Base-by-base conservation (phyloP, 2,797 vertebrate species). In the Brotula barbata region DNA sequence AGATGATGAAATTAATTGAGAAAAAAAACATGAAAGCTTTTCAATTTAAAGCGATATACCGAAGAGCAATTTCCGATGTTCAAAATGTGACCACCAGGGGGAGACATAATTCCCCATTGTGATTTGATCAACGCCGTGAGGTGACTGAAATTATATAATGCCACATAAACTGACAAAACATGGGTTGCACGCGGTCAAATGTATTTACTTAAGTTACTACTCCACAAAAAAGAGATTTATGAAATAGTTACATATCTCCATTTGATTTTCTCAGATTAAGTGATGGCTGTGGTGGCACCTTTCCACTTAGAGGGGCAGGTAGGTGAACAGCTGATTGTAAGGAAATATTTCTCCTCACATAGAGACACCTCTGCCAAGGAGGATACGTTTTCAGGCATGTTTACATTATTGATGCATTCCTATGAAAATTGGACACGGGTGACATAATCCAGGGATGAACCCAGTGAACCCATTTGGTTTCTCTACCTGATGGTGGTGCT, bases 1-100 rank as follows among this genome's bases (percentile, higher is more conserved):
- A 63, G 16, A 50, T 72, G 75, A 66, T 72, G 71, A 56, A 79
- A 62, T 80, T 84, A 67, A 71, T 82, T 61, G 61, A 75, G 74
- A 65, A 28, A 28, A 28, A 28, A 28, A 28, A 8, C 25, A 28
- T 28, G 25, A 28, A 28, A 28, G 4, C n/a, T n/a, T n/a, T n/a
- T n/a, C n/a, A n/a, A 28, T 28, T 28, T 8, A 4, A 28, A 8
- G 25, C 25, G 8, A 28, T 28, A 28, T 28, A 8, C 8, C 25
- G 8, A 4, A 28, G 25, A 28, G 25, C 25, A 4, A 4, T 16
- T 9, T n/a, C 7, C 11, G 31, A 5, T 5, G 6, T 31, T 8
- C 2, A 1, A 5, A 0, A 5, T 12, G 4, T 1, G 0, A 16
- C 61, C 80, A 51, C 56, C 31, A 80, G 74, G 63, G 19, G 78